A percentile compares a stretch with the other conserved stretches of the same genome.
These are phyloP conservation scores for Gymnoscopelus braueri DNA, from an alignment of 2,797 vertebrate genomes.

Conservation along the genomic window DNA sequence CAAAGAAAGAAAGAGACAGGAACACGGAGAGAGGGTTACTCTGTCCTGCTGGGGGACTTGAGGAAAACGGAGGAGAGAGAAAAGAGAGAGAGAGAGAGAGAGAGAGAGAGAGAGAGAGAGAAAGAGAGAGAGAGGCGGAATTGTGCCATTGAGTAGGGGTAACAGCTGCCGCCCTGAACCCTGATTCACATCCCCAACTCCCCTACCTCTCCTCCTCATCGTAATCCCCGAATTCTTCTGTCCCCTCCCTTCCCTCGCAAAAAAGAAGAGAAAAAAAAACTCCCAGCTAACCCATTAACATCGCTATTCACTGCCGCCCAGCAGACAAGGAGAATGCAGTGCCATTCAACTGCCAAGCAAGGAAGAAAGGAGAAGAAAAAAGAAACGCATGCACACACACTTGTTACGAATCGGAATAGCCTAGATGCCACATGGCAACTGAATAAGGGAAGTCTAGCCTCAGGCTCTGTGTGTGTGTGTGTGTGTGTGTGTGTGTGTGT, in stretches of 20 bases:
- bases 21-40: conserved; percentile 61
- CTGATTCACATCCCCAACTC: conserved; percentile 67
- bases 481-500: conserved; percentile 2
- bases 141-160: conserved; percentile 73
- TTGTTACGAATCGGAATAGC: conserved; percentile 75
- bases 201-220: conserved; percentile 67
- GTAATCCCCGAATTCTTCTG: conserved; percentile 83
- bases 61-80: conserved; percentile 36
- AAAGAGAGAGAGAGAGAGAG: conserved; percentile 12
- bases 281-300: conserved; percentile 78
- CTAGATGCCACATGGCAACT: conserved; percentile 79
- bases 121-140: conserved; percentile 51
- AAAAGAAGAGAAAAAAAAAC: conserved; percentile 58
- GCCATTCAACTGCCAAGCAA: conserved; percentile 70
- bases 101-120: conserved; percentile 36
- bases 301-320: conserved; percentile 81
- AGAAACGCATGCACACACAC: conserved; percentile 50
- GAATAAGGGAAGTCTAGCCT: conserved; percentile 73
- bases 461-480: background rate
- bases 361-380: conserved; percentile 31
- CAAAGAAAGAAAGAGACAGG: conserved; percentile 51
- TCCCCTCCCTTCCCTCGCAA: conserved; percentile 69
- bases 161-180: conserved; percentile 83
- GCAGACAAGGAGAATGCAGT: conserved; percentile 76
- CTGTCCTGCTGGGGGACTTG: conserved; percentile 74